These are phyloP conservation scores for Prinia subflava DNA, from an alignment of 2,113 vertebrate genomes.

Conservation along the genomic window DNA sequence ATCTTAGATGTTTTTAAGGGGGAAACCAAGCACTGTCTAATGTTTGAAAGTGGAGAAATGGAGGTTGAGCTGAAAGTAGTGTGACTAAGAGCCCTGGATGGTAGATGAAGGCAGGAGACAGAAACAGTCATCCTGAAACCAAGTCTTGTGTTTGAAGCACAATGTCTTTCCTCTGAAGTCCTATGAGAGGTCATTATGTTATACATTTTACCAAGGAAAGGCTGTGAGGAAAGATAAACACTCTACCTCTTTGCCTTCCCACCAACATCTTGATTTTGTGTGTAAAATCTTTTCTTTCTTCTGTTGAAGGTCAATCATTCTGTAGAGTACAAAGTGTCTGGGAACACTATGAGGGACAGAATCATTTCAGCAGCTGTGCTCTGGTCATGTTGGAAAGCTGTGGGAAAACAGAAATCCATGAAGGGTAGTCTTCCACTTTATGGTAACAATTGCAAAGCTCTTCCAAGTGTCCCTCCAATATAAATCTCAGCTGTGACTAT, in stretches of 20 bases:
- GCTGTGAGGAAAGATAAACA: neutral
- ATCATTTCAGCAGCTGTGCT: neutral
- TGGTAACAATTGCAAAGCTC: neutral
- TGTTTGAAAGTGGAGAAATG: neutral
- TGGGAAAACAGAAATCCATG: neutral
- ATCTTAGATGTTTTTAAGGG: neutral
- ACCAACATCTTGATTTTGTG: neutral
- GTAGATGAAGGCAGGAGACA: neutral
- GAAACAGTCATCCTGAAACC: neutral
- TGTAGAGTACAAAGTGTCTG: neutral
- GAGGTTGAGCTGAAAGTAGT: neutral
- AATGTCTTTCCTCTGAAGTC: neutral
- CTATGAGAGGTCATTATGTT: neutral
- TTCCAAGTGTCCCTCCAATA: neutral
- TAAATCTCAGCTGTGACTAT: neutral
- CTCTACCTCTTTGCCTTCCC: neutral
- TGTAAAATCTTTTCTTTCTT: neutral
- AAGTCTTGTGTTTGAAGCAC: neutral
- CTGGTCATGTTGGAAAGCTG: neutral
- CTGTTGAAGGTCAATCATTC: neutral
- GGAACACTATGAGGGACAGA: neutral
- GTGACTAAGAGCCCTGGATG: neutral
- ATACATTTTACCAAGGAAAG: neutral
- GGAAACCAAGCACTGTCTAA: neutral
- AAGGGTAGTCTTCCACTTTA: neutral